Evolutionary conservation across 2,888 invertebrate genomes (phyloP).

Genomic region (Apodemia duryi): DNA sequence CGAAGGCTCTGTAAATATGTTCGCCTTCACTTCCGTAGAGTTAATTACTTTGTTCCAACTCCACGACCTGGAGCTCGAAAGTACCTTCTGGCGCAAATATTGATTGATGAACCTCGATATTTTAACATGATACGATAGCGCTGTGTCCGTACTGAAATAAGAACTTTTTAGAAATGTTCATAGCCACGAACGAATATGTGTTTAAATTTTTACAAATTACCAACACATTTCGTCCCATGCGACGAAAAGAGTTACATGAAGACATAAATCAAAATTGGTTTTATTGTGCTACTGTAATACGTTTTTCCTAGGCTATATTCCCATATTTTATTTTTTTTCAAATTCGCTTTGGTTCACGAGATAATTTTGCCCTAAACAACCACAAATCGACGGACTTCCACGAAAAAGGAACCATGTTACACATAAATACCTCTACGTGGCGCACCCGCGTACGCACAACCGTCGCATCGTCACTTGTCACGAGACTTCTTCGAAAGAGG

Average conservation of each 20-base stretch:
- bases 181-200: no score
- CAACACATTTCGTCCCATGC: not conserved
- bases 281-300: not conserved
- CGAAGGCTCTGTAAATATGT: constrained; percentile 4
- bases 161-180: not conserved
- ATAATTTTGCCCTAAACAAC: not conserved
- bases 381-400: not conserved
- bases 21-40: not conserved
- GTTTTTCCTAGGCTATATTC: not conserved
- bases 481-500: not conserved
- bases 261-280: not conserved
- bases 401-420: not conserved
- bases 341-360: not conserved
- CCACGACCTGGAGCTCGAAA: not conserved
- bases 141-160: not conserved
- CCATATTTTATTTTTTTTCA: not conserved
- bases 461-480: not conserved
- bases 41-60: not conserved
- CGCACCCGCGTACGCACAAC: not conserved
- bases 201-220: no score
- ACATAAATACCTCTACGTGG: not conserved
- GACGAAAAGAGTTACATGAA: constrained; percentile 2
- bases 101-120: constrained; percentile 2
- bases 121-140: not conserved
- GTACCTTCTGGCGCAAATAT: constrained; percentile 6